A percentile compares a stretch with the other conserved stretches of the same genome.
These are phyloP conservation scores for Channallabes apus DNA, from an alignment of 2,797 vertebrate species.

Conservation along the genomic window DNA sequence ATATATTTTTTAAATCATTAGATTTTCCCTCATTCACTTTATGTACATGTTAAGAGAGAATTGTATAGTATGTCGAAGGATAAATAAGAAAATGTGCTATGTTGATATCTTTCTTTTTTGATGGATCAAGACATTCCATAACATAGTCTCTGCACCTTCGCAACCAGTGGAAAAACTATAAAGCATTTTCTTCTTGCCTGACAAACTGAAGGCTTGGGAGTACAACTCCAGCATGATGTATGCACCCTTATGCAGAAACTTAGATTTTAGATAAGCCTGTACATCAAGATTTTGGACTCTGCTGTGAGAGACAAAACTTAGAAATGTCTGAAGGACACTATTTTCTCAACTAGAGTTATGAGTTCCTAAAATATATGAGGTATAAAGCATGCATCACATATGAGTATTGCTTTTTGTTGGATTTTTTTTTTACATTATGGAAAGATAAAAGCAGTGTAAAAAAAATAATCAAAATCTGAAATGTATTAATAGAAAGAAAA, in stretches of 20 bases:
- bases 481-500: neutral
- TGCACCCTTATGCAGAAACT: neutral
- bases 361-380: neutral
- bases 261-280: neutral
- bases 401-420: neutral
- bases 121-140: neutral
- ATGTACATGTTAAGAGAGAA: neutral
- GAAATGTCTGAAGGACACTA: neutral
- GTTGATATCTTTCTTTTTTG: neutral
- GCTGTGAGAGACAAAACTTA: neutral
- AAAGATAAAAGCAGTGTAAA: neutral
- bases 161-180: constrained; percentile 3
- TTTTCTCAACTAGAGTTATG: constrained; percentile 20
- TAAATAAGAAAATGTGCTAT: neutral
- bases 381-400: neutral
- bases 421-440: neutral
- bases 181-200: neutral
- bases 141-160: neutral
- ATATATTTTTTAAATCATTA: neutral
- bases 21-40: neutral
- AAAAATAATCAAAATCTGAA: neutral
- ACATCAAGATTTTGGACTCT: neutral
- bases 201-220: neutral
- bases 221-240: constrained; percentile 7
- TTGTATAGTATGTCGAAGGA: neutral